A percentile compares a stretch with the other conserved stretches of the same genome.
These are phyloP conservation scores for Drosophila fungiperda DNA, from an alignment of 2,888 invertebrate species.

Conservation along the genomic window DNA sequence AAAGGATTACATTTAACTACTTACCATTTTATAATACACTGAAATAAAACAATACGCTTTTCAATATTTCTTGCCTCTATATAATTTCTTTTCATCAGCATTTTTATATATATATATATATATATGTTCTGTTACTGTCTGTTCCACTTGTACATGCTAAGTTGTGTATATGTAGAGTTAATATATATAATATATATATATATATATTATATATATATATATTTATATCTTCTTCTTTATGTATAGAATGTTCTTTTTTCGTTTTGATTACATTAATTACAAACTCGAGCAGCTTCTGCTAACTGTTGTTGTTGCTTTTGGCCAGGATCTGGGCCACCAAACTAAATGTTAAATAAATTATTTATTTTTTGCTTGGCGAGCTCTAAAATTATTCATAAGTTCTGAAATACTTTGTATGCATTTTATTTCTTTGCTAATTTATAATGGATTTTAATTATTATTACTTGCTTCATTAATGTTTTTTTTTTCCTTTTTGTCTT, in stretches of 20 bases:
- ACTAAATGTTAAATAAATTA: slow-evolving; percentile 43
- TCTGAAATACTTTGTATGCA: slow-evolving; percentile 38
- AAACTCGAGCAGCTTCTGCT: slow-evolving; percentile 20
- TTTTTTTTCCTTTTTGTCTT: not conserved
- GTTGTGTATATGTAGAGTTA: slow-evolving; percentile 64
- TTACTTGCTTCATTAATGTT: slow-evolving; percentile 18
- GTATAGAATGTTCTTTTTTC: slow-evolving; percentile 52
- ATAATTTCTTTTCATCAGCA: slow-evolving; percentile 66
- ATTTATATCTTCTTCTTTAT: slow-evolving; percentile 30
- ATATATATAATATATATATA: slow-evolving; percentile 55
- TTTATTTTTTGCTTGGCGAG: slow-evolving; percentile 39
- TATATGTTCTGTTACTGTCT: slow-evolving; percentile 61
- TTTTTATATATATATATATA: slow-evolving; percentile 51
- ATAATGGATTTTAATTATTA: slow-evolving; percentile 40
- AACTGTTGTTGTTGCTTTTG: not conserved
- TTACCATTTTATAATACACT: not conserved
- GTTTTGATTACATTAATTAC: slow-evolving; percentile 75
- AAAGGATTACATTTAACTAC: not conserved
- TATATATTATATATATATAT: slow-evolving; percentile 45
- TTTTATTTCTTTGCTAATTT: slow-evolving; percentile 41
- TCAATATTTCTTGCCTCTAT: slow-evolving; percentile 64
- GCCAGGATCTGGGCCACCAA: slow-evolving; percentile 23
- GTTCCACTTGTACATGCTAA: slow-evolving; percentile 67
- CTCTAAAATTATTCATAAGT: slow-evolving; percentile 60
- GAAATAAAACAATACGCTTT: slow-evolving; percentile 31